Base-by-base conservation (phyloP, 2,888 invertebrate species). In the Tryphoninae sp. region DNA sequence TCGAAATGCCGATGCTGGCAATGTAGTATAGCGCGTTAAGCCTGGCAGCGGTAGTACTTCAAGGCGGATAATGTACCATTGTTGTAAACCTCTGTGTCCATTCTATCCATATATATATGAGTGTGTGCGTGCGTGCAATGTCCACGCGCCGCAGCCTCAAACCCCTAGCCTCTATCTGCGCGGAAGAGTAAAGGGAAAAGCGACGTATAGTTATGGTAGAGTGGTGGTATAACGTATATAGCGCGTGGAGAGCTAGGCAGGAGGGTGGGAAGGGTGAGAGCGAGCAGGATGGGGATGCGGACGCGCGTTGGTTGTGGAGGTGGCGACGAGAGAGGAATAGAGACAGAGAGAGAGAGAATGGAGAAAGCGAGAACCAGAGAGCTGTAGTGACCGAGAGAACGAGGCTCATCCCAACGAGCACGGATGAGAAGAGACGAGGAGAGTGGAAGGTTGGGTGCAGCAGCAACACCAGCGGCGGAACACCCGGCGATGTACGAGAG, bases 41-140 rank as follows among this genome's bases (percentile, higher is more conserved):
- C 26, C 53, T 68, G 59, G 68, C 61, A 72, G 62, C 49, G 64
- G 69, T 69, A 74, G 73, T 80, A 81, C 83, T 80, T 80, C 72
- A 78, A 84, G 82, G 84, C 84, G 84, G 87, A 88, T 88, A 89
- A 89, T 87, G 85, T 85, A 84, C 85, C 88, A 87, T 88, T 88
- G 89, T 89, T 77, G 75, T 72, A 55, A 80, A 76, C 59, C 77
- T 73, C 68, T 72, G 74, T 58, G 64, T 78, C 55, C 51, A 71
- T 45, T 16, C 19, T 16, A 55, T 33, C 4, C 33, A 33, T 19
- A 51, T 72, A 51, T 72, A 76, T 53, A 77, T 51, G 73, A 55
- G 61, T 61, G 68, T 68, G 75, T 77, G 67, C 75, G 82, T 80
- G 81, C 58, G 76, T 75, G 76, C 74, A 75, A 71, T 65, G 82